A percentile compares a stretch with the other conserved stretches of the same genome.
These are phyloP conservation scores for Nomada fucata DNA, from an alignment of 2,888 invertebrate genomes.

Conservation along the genomic window DNA sequence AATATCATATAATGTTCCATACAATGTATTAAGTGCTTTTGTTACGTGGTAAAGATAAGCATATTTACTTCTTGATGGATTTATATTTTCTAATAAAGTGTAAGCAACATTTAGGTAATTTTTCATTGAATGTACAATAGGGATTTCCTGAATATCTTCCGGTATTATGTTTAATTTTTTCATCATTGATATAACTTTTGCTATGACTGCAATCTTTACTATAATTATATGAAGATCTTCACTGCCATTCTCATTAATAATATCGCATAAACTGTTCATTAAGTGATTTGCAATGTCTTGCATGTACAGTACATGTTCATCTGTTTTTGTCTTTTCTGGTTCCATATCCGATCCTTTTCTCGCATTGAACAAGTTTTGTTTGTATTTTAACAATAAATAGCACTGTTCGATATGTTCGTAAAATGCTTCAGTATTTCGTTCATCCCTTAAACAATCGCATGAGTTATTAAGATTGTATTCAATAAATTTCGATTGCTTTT, in stretches of 20 bases:
- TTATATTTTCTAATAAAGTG: constrained; percentile 57
- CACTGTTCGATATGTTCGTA: constrained; percentile 71
- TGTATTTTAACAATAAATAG: constrained; percentile 68
- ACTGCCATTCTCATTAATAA: constrained; percentile 33
- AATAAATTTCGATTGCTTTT: constrained; percentile 14
- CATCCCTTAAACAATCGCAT: constrained; percentile 41
- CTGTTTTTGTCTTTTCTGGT: constrained; percentile 26
- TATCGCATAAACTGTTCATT: constrained; percentile 57
- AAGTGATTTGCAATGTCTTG: constrained; percentile 63
- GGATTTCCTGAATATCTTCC: constrained; percentile 52
- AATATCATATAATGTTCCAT: constrained; percentile 65
- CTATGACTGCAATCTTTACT: constrained; percentile 71
- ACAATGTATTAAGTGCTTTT: constrained; percentile 70
- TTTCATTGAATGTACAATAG: constrained; percentile 58
- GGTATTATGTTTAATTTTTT: constrained; percentile 68
- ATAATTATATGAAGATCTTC: constrained; percentile 66
- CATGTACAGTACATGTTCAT: constrained; percentile 42
- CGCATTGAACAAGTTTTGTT: constrained; percentile 64
- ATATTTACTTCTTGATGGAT: constrained; percentile 58
- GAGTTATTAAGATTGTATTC: neutral
- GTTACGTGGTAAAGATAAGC: constrained; percentile 61
- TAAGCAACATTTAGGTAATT: constrained; percentile 62
- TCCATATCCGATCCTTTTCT: constrained; percentile 64
- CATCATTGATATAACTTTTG: constrained; percentile 74
- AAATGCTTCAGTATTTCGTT: constrained; percentile 27